Conservation (phyloP, 2,888 invertebrate species). For the Tipula unca region DNA sequence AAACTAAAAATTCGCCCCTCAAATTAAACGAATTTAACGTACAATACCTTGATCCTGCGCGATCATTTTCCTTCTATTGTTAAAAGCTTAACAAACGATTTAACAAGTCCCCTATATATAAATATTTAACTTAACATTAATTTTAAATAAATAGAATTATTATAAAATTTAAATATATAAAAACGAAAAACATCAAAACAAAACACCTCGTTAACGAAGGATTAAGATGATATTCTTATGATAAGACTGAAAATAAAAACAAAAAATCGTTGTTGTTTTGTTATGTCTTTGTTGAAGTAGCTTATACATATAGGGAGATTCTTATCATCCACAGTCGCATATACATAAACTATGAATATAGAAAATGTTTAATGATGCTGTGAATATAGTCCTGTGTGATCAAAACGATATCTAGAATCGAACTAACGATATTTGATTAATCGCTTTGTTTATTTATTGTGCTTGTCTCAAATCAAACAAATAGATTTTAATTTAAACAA, state of each 20-base stretch:
- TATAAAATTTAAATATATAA: background rate
- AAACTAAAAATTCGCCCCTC: no score
- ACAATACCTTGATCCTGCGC: no score
- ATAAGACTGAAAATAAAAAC: background rate
- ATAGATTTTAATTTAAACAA: background rate
- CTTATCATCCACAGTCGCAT: background rate
- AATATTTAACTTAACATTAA: background rate
- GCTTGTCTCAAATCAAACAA: background rate
- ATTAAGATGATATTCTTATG: background rate
- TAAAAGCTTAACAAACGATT: background rate
- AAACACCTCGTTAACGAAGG: slow-evolving; percentile 14
- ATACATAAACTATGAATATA: background rate
- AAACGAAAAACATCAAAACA: background rate
- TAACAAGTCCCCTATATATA: background rate
- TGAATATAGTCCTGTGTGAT: background rate
- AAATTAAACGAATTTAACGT: no score
- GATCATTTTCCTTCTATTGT: background rate
- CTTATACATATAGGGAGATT: background rate
- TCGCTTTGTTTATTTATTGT: background rate
- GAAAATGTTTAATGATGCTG: background rate
- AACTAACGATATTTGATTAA: background rate
- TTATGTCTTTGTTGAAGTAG: background rate
- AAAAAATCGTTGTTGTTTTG: no score
- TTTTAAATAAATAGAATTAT: background rate
- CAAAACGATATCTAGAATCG: background rate